Percentiles rank a stretch among this genome's conserved stretches.
These are phyloP conservation scores for Halocynthia aurantium DNA, from an alignment of 23 tunicate genomes.

Conservation along the genomic window DNA sequence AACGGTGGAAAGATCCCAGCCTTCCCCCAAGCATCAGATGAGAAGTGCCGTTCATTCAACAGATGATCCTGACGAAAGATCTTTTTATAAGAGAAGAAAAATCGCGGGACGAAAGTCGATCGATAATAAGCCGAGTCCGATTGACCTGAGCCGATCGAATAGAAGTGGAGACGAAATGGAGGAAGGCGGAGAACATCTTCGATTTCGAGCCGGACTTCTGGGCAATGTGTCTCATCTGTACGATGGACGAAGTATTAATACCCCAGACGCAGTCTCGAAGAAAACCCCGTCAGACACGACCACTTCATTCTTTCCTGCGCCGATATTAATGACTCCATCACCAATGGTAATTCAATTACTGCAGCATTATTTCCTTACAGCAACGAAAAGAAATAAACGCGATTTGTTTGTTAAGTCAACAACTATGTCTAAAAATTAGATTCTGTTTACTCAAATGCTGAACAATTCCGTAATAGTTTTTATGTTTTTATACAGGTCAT, in stretches of 20 bases:
- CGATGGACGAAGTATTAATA: constrained; percentile 60
- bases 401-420: no score
- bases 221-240: constrained; percentile 17
- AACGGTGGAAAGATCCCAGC: background rate
- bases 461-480: background rate
- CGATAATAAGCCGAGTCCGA: constrained; percentile 77
- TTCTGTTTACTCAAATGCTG: no score
- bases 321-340: constrained; percentile 66
- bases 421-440: no score
- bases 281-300: constrained; percentile 78
- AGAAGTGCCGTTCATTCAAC: background rate
- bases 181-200: constrained; percentile 17
- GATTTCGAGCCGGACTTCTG: constrained; percentile 28
- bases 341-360: constrained; percentile 56
- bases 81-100: constrained; percentile 1
- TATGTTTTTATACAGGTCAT: constrained; percentile 56
- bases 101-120: constrained; percentile 54
- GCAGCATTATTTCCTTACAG: no score
- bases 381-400: no score
- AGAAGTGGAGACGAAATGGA: constrained; percentile 39
- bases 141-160: constrained; percentile 69
- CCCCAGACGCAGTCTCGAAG: constrained; percentile 70
- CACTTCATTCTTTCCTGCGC: constrained; percentile 46
- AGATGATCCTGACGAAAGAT: background rate
- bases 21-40: background rate